These are phyloP conservation scores for Pseudorasbora parva DNA, from an alignment of 2,113 vertebrate genomes.

Conservation along the genomic window DNA sequence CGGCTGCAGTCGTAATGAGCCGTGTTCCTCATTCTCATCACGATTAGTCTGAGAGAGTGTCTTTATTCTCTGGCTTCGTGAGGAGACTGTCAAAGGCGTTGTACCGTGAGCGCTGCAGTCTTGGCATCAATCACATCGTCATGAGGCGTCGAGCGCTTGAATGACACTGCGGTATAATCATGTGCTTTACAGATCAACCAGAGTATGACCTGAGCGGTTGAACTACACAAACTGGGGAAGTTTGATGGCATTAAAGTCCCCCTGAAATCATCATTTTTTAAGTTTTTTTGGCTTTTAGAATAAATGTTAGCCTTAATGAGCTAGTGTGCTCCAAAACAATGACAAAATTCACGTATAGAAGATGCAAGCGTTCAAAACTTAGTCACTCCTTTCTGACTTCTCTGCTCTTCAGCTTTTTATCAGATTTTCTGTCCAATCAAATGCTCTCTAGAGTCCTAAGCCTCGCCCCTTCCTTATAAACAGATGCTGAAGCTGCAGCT, in stretches of 20 bases:
- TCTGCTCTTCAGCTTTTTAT: no score
- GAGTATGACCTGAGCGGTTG: not conserved
- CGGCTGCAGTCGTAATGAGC: not conserved
- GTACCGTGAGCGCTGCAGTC: not conserved
- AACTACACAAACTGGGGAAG: not conserved
- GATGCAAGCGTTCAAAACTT: no score
- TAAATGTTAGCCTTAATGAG: no score
- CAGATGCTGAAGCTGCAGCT: no score
- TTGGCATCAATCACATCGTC: not conserved
- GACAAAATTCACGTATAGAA: no score
- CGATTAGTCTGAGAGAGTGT: not conserved
- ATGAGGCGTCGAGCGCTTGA: not conserved
- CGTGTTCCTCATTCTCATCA: not conserved
- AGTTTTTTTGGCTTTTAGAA: no score
- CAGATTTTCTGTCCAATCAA: no score
- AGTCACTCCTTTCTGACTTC: no score
- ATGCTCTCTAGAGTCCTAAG: no score
- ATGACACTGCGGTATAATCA: not conserved
- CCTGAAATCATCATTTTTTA: no score
- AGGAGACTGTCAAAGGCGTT: not conserved
- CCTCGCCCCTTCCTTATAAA: no score
- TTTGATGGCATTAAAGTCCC: not conserved
- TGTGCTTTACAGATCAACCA: not conserved
- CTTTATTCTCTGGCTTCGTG: not conserved
- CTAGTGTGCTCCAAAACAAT: no score